phyloP scores from a whole-genome alignment of 2,888 invertebrate genomes.

The Penaeus monodon region DNA sequence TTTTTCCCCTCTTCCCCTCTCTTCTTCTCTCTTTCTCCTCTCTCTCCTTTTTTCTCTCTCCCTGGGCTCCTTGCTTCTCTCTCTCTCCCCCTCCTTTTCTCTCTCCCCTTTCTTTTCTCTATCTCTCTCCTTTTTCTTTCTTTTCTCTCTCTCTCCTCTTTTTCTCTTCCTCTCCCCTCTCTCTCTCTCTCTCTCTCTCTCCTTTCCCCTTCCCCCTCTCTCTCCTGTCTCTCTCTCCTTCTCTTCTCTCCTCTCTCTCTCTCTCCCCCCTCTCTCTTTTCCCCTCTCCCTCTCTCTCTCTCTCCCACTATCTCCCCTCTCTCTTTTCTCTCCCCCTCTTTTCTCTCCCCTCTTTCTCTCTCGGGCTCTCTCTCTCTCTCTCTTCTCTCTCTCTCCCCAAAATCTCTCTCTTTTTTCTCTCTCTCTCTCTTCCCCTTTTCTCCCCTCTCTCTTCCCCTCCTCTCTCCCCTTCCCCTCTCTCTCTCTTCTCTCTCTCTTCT shows the following conservation, averaged over 20 bases:
- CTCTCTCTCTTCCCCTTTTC: fast-evolving
- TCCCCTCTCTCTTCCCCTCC: background rate
- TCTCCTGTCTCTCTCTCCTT: background rate
- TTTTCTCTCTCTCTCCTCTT: too few species aligned
- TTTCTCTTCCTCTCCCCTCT: too few species aligned
- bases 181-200: background rate
- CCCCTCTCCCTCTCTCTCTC: conserved; percentile 30
- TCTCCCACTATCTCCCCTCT: conserved; percentile 26
- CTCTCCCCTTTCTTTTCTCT: background rate
- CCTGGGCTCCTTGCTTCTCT: too few species aligned
- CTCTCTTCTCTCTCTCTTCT: background rate
- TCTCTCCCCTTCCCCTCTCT: background rate
- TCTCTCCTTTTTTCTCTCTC: background rate
- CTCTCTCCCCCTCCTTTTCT: background rate
- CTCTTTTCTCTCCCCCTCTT: conserved; percentile 10
- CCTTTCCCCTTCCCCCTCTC: background rate
- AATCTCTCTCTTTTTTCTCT: too few species aligned
- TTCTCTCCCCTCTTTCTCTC: conserved; percentile 22
- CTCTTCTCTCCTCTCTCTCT: background rate
- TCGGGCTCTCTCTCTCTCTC: too few species aligned
- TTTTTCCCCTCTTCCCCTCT: background rate
- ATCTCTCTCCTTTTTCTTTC: background rate
- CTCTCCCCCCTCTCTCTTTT: background rate
- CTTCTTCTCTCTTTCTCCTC: background rate
- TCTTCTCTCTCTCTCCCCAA: background rate